Evolutionary conservation across 2,113 vertebrate genomes (phyloP), one percentile per base, ranked within the genome.

Genomic region (Vanacampus margaritifer): DNA sequence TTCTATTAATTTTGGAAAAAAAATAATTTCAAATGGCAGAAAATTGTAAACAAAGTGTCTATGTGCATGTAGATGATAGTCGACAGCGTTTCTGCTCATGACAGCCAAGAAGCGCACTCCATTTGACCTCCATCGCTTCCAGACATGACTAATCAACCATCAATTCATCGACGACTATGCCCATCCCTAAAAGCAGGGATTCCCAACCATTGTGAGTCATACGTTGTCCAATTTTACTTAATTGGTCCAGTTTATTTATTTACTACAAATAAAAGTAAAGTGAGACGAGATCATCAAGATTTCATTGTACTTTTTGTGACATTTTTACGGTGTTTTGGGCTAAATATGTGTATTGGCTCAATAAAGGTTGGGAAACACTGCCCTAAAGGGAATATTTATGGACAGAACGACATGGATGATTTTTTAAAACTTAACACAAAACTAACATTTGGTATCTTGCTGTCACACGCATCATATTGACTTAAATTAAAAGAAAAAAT

Each of bases 401-500:
- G 24, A 56, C 12, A 56, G 6, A 57, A 57, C 32, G 54, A 57
- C 54, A 28, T 16, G 16, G 24, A 26, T 54, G 11, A 2, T 58
- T 53, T 58, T 51, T 32, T 56, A 72, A 69, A 69, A 72, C 10
- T 73, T 32, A 36, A 19, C 21, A 12, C 9, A 68, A 71, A 62
- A 65, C 53, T 69, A 68, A 76, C 65, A 67, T 84, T 65, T 62
- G 77, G 76, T 75, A 79, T 78, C 32, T 65, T 57, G 54, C 69
- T 72, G 63, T 79, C 76, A 76, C 64, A 67, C 79, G 66, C 71
- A 45, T 62, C 72, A 36, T 36, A 64, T 60, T 68, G 64, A 79
- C 74, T 80, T 76, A 48, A 72, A 69, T 73, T 74, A 78, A 84
- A 79, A 80, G 76, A 69, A 73, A 61, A 64, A 76, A 78, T 79